Base-by-base conservation (phyloP, 53 echinoderm and acorn worm species). In the Apostichopus leukothele region DNA sequence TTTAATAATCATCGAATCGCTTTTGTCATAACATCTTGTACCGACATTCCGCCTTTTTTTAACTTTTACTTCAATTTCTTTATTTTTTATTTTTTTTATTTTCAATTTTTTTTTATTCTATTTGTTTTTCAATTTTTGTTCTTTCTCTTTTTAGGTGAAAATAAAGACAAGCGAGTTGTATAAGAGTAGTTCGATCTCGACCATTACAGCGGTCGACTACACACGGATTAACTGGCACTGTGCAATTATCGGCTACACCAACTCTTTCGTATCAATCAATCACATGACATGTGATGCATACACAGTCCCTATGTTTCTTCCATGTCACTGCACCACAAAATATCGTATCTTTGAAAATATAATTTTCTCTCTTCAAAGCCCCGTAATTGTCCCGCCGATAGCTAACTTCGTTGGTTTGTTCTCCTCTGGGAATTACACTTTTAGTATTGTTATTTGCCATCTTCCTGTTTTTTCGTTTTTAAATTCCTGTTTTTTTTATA, bases 361-460 rank as follows among this genome's bases (percentile, higher is more conserved):
- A 81, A 81, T 81, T 81, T 81, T 81, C 81, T 81, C 71, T 71
- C 55, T 55, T 81, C 81, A 81, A 81, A 81, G 81, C 81, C 81
- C 59, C 55, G 55, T 55, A 81, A 81, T 81, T 54, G 81, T 81
- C 81, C 79, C 81, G 71, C 71, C 54, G 18, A 81, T 21, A 81
- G 81, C 60, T 59, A 53, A 59, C 81, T 52, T 55, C 54, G 81
- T 59, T 81, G 25, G 81, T 51, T 81, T 4, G 50, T 59, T 54
- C n/a, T 81, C 81, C 81, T 22, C 18, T 21, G 81, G 81, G 81
- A 81, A 22, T 55, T 59, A 54, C 71, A 18, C 18, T 71, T 71
- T 71, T 68, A 18, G 0, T 68, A n/a, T 71, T 71, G 18, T 71
- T 71, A 6, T 71, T 7, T 57, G 7, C 9, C 7, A 8, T 57